Evolutionary conservation across 23 tunicate genomes (phyloP), one percentile per base, ranked within the genome.

Genomic region (Styela clava): DNA sequence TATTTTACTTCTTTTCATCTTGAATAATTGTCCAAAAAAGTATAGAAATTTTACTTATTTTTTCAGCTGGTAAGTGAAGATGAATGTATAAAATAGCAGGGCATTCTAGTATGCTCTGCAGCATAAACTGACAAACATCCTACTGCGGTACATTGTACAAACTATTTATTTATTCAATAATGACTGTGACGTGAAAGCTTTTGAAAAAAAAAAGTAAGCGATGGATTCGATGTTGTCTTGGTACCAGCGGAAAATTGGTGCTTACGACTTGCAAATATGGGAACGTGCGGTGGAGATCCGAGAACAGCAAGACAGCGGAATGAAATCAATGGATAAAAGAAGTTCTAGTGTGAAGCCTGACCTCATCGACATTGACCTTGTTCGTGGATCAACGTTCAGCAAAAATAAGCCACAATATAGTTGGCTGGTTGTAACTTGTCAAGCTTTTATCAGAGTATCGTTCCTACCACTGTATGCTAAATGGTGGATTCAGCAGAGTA

Each of bases 231-330:
- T 71, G 35, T 34, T 71, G 37, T 71, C 77, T 3, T 71, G 77
- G 77, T 71, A 71, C 29, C 77, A 71, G 16, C 23, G 32, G 35
- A 71, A 93, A 79, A 88, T 95, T 32, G 94, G 87, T 35, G 92
- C 76, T 18, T 95, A 90, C 56, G 99, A 95, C 69, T 61, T 95
- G 62, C 89, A 90, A 81, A 90, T 87, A 12, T 95, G 99, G 99
- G 99, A 95, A 83, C 78, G 82, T 20, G 91, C 96, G 1, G 99
- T 95, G 37, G 94, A 85, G 69, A 64, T 74, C 27, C 74, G 85
- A 63, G 99, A 95, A 74, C 84, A 89, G 64, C 88, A 85, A 29
- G 78, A 76, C 34, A 71, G 78, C 35, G 92, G 94, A 23, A 86
- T 86, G 21, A 68, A 83, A 37, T 81, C 63, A 2, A 68, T 62